Evolutionary conservation across 2,888 invertebrate species (phyloP).

Genomic region (Ectemnius cavifrons): DNA sequence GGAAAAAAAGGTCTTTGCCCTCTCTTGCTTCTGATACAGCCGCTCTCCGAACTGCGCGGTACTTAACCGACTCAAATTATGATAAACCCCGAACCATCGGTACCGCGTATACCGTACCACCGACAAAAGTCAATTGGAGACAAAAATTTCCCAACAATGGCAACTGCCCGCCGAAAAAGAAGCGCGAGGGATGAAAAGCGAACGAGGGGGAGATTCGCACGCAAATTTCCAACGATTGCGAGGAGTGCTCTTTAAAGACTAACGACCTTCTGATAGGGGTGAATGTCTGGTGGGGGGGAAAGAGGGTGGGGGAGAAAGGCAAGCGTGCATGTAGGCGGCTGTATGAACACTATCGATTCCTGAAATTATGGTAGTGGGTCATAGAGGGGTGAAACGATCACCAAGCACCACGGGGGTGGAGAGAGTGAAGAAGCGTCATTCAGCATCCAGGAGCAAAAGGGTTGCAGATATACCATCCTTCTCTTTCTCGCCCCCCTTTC

Average conservation of each 20-base stretch:
- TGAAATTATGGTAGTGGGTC: slow-evolving; percentile 74
- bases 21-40: slow-evolving; percentile 51
- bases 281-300: slow-evolving; percentile 18
- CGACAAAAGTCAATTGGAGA: background rate
- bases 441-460: slow-evolving; percentile 36
- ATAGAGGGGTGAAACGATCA: slow-evolving; percentile 55
- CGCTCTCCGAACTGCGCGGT: slow-evolving; percentile 48
- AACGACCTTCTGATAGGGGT: slow-evolving; percentile 51
- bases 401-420: slow-evolving; percentile 28
- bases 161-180: background rate
- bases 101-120: background rate
- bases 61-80: slow-evolving; percentile 6
- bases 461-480: slow-evolving; percentile 38
- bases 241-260: slow-evolving; percentile 43
- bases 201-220: slow-evolving; percentile 8
- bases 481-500: no score
- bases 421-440: slow-evolving; percentile 43
- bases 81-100: background rate
- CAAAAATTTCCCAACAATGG: background rate
- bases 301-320: slow-evolving; percentile 42
- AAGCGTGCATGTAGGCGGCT: slow-evolving; percentile 49
- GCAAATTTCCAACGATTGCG: slow-evolving; percentile 9
- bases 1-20: slow-evolving; percentile 54
- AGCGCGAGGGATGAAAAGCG: background rate
- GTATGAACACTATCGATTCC: slow-evolving; percentile 71